A percentile compares a stretch with the other conserved stretches of the same genome.
These are phyloP conservation scores for Eunapius fragilis DNA, from an alignment of 37 sponge, comb jelly and placozoan species.

Conservation along the genomic window DNA sequence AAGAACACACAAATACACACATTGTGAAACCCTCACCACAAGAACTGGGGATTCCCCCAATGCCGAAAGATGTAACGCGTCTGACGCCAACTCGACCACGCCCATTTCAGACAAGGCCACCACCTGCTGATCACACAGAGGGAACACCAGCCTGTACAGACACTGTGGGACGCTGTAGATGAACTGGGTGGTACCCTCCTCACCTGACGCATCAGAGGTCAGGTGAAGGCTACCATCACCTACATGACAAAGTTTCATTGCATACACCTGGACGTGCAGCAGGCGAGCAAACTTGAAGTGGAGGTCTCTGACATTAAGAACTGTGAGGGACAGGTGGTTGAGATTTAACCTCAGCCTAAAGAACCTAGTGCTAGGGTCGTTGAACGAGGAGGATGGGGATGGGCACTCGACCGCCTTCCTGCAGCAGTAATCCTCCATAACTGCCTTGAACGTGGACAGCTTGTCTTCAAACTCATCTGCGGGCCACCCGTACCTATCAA, in stretches of 20 bases:
- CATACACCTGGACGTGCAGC: not conserved
- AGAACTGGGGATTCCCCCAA: not conserved
- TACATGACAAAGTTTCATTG: not conserved
- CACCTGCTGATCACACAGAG: not conserved
- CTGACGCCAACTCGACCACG: not conserved
- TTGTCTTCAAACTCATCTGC: not conserved
- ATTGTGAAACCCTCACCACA: too few relatives aligned
- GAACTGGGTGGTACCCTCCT: not conserved
- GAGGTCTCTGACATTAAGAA: not conserved
- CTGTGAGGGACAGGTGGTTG: not conserved
- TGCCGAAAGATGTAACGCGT: not conserved
- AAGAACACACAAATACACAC: too few relatives aligned
- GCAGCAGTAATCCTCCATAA: not conserved
- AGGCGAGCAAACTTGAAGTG: not conserved
- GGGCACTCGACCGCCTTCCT: not conserved
- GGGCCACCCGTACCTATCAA: not conserved
- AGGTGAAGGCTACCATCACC: not conserved
- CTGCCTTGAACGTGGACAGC: not conserved
- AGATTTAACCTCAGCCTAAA: not conserved
- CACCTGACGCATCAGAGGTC: not conserved
- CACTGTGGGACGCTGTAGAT: not conserved
- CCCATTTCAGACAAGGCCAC: not conserved
- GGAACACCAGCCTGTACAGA: not conserved
- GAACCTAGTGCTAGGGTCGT: not conserved
- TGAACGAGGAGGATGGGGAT: not conserved